Evolutionary conservation across 1,140 invertebrate genomes (phyloP).

Genomic region (Neuroterus valhalla): DNA sequence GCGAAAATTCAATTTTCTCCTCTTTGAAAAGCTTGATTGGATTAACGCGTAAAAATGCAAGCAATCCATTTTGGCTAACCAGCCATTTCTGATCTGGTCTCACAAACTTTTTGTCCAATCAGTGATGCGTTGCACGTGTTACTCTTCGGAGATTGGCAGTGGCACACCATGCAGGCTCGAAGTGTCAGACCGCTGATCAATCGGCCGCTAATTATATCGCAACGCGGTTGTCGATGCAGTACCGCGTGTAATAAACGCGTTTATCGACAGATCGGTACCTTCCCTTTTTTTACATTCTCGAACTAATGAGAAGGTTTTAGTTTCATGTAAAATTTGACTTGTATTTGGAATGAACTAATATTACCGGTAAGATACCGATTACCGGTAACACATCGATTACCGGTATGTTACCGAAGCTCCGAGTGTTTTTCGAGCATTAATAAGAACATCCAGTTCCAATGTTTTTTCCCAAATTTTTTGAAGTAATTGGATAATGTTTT

Average conservation of each 20-base stretch:
- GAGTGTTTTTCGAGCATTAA: too few species aligned
- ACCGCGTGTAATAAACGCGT: slow-evolving; percentile 17
- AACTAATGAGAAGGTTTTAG: too few species aligned
- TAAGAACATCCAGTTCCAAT: too few species aligned
- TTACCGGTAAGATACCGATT: too few species aligned
- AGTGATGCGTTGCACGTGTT: slow-evolving; percentile 4
- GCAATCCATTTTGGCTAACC: background rate
- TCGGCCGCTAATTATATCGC: slow-evolving; percentile 28
- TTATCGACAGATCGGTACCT: slow-evolving; percentile 1
- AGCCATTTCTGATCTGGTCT: too few species aligned
- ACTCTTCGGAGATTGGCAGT: background rate
- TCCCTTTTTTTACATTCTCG: too few species aligned
- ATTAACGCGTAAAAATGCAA: background rate
- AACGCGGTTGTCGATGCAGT: slow-evolving; percentile 17
- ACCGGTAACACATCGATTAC: too few species aligned
- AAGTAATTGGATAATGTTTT: too few species aligned
- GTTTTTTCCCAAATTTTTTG: too few species aligned
- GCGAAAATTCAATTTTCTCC: background rate
- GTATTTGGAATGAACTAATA: too few species aligned
- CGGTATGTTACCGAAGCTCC: too few species aligned
- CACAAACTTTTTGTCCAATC: slow-evolving; percentile 2
- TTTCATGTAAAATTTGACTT: too few species aligned
- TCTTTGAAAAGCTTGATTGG: background rate
- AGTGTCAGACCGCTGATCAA: slow-evolving; percentile 24
- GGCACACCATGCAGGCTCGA: background rate